phyloP scores from a whole-genome alignment of 1,140 invertebrate species.

The Bacillus rossius region DNA sequence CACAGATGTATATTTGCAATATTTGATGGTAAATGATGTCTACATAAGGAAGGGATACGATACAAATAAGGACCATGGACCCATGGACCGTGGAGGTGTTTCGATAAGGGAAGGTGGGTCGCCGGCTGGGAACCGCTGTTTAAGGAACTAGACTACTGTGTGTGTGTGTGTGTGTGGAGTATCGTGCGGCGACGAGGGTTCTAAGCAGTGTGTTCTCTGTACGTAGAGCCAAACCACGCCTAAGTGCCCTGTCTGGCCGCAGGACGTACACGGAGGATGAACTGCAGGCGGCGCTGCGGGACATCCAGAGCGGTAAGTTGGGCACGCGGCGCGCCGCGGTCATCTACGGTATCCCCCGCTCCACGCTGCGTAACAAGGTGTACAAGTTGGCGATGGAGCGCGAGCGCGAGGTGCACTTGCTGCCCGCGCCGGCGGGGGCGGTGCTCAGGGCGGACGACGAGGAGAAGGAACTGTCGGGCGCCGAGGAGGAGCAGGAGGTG shows the following conservation, averaged over 20 bases:
- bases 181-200: too few species aligned
- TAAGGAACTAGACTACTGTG: too few species aligned
- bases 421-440: constrained; percentile 31
- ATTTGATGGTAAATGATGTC: too few species aligned
- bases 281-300: constrained; percentile 79
- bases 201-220: not conserved
- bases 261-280: constrained; percentile 89
- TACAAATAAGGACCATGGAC: too few species aligned
- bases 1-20: too few species aligned
- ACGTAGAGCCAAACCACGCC: constrained; percentile 54
- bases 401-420: constrained; percentile 50
- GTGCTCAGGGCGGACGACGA: constrained; percentile 42
- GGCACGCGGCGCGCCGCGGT: constrained; percentile 88
- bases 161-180: too few species aligned
- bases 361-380: constrained; percentile 89
- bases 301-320: constrained; percentile 88
- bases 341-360: constrained; percentile 92
- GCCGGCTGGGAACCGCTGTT: too few species aligned
- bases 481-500: constrained; percentile 59
- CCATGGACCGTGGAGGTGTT: too few species aligned
- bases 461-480: constrained; percentile 55
- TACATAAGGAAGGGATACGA: too few species aligned
- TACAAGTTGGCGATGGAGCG: constrained; percentile 77
- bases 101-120: too few species aligned
- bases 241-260: constrained; percentile 52